Base-by-base conservation (phyloP, 23 tunicate species). In the Botrylloides violaceus region DNA sequence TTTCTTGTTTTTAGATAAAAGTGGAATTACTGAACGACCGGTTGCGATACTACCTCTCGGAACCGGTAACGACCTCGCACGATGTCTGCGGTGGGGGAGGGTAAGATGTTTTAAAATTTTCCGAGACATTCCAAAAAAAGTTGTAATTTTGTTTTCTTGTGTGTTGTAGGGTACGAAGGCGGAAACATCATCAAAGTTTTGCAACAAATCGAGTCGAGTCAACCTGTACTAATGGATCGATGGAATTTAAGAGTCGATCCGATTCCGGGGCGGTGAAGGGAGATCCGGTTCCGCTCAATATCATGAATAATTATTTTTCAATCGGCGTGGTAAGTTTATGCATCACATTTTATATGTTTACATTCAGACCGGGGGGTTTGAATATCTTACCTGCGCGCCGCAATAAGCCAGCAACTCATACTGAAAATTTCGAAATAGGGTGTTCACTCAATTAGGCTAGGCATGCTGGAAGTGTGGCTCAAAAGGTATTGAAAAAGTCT, bases 81-180 rank as follows among this genome's bases (percentile, higher is more conserved):
- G 94, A 0, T 85, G 94, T 68, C 29, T 85, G 70, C 65, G 62
- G 28, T 85, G 94, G 94, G 94, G 94, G n/a, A n/a, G n/a, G n/a
- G n/a, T n/a, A n/a, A n/a, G n/a, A n/a, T 7, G 53, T 43, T 43
- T 43, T 43, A 43, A 43, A n/a, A n/a, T n/a, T n/a, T 43, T 43
- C 53, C 15, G 15, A 43, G 9, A 43, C 53, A 43, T 7, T 43
- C 15, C 15, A 9, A 15, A 43, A 43, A 43, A 43, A 43, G 53
- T 43, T 15, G 9, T 9, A 43, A 43, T 43, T 15, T 43, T 7
- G 15, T 43, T 15, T 43, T 15, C 12, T 15, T 43, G 15, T 43
- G 53, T 9, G 12, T 15, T 48, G 48, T 35, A 85, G 94, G 94
- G 18, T 85, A 85, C 65, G 94, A 85, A 61, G 94, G 94, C 20